These are phyloP conservation scores for Anthoptus insignis DNA, from an alignment of 2,888 invertebrate species.

Conservation along the genomic window DNA sequence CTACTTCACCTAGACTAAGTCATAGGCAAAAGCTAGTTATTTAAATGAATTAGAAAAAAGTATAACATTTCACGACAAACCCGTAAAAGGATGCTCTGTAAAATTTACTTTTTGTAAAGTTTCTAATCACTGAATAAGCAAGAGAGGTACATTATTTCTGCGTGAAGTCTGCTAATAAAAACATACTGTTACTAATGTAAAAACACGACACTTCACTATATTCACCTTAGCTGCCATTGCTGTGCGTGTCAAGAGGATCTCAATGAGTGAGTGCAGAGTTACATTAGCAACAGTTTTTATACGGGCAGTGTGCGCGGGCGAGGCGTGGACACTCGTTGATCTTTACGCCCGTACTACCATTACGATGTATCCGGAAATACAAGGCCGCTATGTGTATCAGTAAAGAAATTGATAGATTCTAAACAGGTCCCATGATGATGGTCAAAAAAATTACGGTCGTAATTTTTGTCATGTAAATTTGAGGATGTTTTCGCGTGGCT, in stretches of 20 bases:
- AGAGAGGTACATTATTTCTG: too few species aligned
- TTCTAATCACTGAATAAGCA: too few species aligned
- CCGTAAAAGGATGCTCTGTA: too few species aligned
- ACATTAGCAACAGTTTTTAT: conserved; percentile 71
- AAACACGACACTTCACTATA: conserved; percentile 47
- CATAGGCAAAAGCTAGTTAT: too few species aligned
- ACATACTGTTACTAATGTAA: neutral
- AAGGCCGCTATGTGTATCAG: conserved; percentile 57
- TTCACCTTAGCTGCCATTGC: conserved; percentile 83
- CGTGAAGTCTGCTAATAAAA: too few species aligned
- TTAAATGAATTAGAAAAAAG: too few species aligned
- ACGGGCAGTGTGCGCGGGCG: conserved; percentile 70
- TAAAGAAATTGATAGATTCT: conserved; percentile 51
- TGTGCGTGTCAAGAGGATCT: conserved; percentile 65
- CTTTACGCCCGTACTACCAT: conserved; percentile 60
- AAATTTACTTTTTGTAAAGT: too few species aligned
- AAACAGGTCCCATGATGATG: conserved; percentile 8
- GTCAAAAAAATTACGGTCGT: neutral
- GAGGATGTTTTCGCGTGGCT: conserved; percentile 3
- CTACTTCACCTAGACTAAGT: too few species aligned
- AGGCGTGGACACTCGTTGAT: conserved; percentile 72
- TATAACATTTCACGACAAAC: too few species aligned
- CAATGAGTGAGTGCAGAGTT: conserved; percentile 73
- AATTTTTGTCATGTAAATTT: conserved; percentile 2
- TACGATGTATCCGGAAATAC: conserved; percentile 62